Evolutionary conservation across 2,113 vertebrate species (phyloP).

Genomic region (Siniperca chuatsi): DNA sequence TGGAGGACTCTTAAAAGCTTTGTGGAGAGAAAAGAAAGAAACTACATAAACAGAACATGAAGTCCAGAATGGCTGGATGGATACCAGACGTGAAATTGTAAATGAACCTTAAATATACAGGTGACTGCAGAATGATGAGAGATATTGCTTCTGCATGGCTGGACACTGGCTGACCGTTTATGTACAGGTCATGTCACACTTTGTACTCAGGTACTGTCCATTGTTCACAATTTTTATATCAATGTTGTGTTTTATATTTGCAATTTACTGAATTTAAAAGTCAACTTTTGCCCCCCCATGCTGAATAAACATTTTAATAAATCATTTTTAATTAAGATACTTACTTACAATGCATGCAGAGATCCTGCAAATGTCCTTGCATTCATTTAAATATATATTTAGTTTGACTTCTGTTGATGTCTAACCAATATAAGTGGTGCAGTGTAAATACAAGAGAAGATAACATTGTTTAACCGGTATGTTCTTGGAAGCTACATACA

Average conservation of each 20-base stretch:
- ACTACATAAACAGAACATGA: conserved; percentile 82
- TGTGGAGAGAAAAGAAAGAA: conserved; percentile 77
- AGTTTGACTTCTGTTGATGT: conserved; percentile 22
- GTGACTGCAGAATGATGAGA: conserved; percentile 79
- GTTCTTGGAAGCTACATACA: conserved; percentile 43
- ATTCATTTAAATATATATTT: conserved; percentile 1
- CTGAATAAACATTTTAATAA: not conserved
- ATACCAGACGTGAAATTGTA: conserved; percentile 81
- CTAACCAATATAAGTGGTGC: conserved; percentile 20
- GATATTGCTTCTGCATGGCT: conserved; percentile 72
- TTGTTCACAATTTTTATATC: conserved; percentile 16
- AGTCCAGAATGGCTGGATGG: conserved; percentile 72
- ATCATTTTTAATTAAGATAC: not conserved
- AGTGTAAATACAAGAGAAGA: conserved; percentile 32
- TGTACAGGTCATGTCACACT: conserved; percentile 59
- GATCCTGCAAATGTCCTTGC: conserved; percentile 1
- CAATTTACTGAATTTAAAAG: not conserved
- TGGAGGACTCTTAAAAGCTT: conserved; percentile 85
- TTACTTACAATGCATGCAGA: not conserved
- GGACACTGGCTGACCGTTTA: conserved; percentile 50
- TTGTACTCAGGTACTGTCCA: conserved; percentile 15
- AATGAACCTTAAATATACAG: conserved; percentile 81
- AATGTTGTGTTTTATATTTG: conserved; percentile 17
- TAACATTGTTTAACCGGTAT: conserved; percentile 34
- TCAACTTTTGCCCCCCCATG: not conserved